These are phyloP conservation scores for Gymnodraco acuticeps DNA, from an alignment of 2,797 vertebrate genomes.

Conservation along the genomic window DNA sequence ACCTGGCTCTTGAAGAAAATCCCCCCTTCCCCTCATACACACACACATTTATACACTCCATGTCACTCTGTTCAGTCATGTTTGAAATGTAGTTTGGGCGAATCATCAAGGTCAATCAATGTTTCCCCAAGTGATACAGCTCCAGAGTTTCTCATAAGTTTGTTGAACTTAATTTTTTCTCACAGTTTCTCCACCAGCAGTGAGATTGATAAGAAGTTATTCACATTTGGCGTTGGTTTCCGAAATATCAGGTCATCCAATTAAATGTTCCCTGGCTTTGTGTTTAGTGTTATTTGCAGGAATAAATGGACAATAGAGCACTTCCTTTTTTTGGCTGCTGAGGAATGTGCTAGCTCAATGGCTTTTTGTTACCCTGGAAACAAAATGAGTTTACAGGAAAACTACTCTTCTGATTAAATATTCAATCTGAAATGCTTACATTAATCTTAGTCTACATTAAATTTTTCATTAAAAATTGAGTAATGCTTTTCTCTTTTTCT, in stretches of 20 bases:
- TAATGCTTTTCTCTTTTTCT: conserved; percentile 14
- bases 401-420: conserved; percentile 24
- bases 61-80: conserved; percentile 51
- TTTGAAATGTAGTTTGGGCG: conserved; percentile 58
- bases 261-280: conserved; percentile 72
- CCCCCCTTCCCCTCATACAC: not conserved
- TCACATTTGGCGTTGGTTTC: conserved; percentile 40
- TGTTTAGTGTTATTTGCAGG: conserved; percentile 74
- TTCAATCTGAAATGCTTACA: not conserved
- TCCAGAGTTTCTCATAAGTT: conserved; percentile 30
- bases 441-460: too few species aligned
- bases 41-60: conserved; percentile 9
- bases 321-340: conserved; percentile 78
- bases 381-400: conserved; percentile 48
- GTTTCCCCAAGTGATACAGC: conserved; percentile 30
- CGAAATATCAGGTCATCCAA: conserved; percentile 56
- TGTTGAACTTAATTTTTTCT: conserved; percentile 24
- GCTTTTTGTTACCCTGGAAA: conserved; percentile 67
- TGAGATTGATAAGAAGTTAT: conserved; percentile 22
- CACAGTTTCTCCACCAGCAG: not conserved
- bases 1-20: conserved; percentile 71
- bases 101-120: conserved; percentile 54
- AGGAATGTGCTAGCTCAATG: conserved; percentile 76
- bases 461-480: too few species aligned
- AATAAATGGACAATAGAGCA: conserved; percentile 81